Evolutionary conservation across 2,888 invertebrate species (phyloP).

Genomic region (Spilarctia lutea): DNA sequence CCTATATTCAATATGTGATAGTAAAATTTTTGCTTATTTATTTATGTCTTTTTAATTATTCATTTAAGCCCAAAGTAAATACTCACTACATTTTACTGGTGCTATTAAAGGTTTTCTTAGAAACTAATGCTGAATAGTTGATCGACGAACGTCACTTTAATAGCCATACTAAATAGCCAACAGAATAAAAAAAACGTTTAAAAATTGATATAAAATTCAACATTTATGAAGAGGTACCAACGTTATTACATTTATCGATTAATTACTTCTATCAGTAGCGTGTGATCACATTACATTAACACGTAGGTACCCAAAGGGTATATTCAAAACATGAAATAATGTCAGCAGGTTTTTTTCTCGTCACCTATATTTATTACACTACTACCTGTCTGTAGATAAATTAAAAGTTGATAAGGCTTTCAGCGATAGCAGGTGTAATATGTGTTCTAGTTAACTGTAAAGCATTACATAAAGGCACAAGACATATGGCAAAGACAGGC

Average conservation of each 20-base stretch:
- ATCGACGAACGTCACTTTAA: not conserved
- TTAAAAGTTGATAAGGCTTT: not conserved
- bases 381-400: not conserved
- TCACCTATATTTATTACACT: not conserved
- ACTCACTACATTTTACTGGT: not conserved
- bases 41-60: not conserved
- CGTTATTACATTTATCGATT: not conserved
- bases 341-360: not conserved
- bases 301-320: no score
- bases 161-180: not conserved
- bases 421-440: not conserved
- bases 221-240: not conserved
- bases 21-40: not conserved
- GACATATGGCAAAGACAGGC: not conserved
- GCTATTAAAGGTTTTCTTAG: not conserved
- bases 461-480: not conserved
- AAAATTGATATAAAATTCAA: not conserved
- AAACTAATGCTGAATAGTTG: not conserved
- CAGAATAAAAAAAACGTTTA: rapidly evolving
- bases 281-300: not conserved
- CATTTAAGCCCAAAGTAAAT: not conserved
- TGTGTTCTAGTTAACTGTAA: not conserved
- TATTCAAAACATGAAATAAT: not conserved
- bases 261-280: not conserved
- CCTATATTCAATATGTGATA: not conserved